Evolutionary conservation across 2,797 vertebrate genomes (phyloP).

Genomic region (Cottoperca gobio): DNA sequence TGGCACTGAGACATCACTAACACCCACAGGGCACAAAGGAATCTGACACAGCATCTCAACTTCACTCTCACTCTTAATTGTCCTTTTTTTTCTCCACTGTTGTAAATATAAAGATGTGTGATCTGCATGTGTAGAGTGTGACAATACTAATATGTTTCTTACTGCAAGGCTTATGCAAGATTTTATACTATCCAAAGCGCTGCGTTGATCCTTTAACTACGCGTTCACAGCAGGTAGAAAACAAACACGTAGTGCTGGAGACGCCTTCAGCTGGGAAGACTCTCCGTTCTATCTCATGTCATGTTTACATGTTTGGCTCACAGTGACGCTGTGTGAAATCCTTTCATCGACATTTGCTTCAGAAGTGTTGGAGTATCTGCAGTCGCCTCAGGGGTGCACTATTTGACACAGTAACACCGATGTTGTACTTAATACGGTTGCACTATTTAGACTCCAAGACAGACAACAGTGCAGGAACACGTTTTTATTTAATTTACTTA

Average conservation of each 20-base stretch:
- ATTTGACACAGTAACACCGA: neutral
- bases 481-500: neutral
- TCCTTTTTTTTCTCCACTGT: neutral
- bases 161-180: constrained; percentile 77
- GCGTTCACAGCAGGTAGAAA: constrained; percentile 31
- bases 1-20: constrained; percentile 49
- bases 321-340: constrained; percentile 33
- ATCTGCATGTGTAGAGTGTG: constrained; percentile 75
- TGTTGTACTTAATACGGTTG: neutral
- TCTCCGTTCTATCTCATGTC: neutral
- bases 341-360: constrained; percentile 47
- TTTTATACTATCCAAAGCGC: constrained; percentile 64
- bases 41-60: neutral
- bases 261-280: constrained; percentile 23
- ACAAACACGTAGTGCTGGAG: neutral
- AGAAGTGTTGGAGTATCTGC: constrained; percentile 6
- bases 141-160: constrained; percentile 62
- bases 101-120: constrained; percentile 73
- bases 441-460: neutral
- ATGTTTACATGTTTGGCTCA: constrained; percentile 26
- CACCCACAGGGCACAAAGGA: constrained; percentile 21
- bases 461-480: neutral
- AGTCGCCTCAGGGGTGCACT: neutral
- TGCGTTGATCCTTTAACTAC: constrained; percentile 58
- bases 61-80: neutral